Conservation (phyloP, 1,140 invertebrate genomes). For the Drosophila santomea region DNA sequence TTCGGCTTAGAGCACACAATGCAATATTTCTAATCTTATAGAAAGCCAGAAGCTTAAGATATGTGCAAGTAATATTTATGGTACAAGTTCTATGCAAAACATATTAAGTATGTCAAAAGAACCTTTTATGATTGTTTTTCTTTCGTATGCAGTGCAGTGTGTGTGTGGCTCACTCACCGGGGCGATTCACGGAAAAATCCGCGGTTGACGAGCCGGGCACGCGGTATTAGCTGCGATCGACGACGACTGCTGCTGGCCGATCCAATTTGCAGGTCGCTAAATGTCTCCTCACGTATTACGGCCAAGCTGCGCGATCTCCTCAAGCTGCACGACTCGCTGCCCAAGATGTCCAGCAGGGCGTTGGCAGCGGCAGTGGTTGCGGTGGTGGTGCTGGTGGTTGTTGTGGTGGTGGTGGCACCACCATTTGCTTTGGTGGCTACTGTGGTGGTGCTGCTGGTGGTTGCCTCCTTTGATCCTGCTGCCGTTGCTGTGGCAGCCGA, state of each 20-base stretch:
- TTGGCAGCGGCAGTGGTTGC: constrained; percentile 40
- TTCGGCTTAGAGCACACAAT: constrained; percentile 3
- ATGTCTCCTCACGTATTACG: constrained; percentile 91
- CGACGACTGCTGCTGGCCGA: constrained; percentile 87
- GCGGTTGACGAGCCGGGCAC: constrained; percentile 90
- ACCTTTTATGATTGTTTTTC: no score
- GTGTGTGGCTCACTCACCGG: constrained; percentile 54
- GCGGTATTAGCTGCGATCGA: constrained; percentile 90
- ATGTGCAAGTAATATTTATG: no score
- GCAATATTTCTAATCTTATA: no score
- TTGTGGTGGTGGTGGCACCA: constrained; percentile 17
- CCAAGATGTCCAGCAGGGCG: constrained; percentile 69
- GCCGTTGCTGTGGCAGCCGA: constrained; percentile 12
- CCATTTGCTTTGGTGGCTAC: constrained; percentile 8
- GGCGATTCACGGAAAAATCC: constrained; percentile 88
- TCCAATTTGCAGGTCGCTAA: constrained; percentile 87
- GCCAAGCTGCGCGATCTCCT: constrained; percentile 90
- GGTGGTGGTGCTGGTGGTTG: constrained; percentile 21
- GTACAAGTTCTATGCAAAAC: neutral
- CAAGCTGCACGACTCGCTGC: constrained; percentile 87
- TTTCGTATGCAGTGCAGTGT: constrained; percentile 47
- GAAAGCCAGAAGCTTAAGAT: no score
- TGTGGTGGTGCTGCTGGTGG: constrained; percentile 27
- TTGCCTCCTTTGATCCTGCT: constrained; percentile 12
- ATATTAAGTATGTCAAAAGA: neutral